Evolutionary conservation across 2,888 invertebrate genomes (phyloP).

Genomic region (Ferrisia virgata): DNA sequence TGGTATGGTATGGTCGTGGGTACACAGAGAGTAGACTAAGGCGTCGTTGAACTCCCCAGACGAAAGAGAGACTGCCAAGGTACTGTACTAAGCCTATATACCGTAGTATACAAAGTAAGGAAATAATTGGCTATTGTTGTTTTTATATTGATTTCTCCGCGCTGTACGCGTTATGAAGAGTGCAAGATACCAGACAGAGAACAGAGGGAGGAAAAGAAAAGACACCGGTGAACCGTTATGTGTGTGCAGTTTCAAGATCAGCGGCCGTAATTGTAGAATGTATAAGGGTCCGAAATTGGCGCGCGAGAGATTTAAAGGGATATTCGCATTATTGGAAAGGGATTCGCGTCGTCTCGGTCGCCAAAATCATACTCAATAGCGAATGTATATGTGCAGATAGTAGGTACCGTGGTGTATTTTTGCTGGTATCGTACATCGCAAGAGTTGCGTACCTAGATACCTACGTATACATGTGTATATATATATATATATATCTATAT

Average conservation of each 20-base stretch:
- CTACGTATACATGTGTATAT: too few relatives aligned
- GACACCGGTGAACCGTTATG: neutral
- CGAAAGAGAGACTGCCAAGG: neutral
- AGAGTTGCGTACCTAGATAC: neutral
- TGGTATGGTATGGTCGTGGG: too few relatives aligned
- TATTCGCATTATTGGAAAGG: neutral
- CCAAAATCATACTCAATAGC: neutral
- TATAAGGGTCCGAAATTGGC: neutral
- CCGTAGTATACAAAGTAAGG: neutral
- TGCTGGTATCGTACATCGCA: neutral
- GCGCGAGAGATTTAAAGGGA: neutral
- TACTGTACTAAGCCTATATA: neutral
- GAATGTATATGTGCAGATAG: too few relatives aligned
- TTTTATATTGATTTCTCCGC: constrained; percentile 32
- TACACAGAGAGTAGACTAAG: neutral
- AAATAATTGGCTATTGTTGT: constrained; percentile 42
- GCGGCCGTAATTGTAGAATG: neutral
- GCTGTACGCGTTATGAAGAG: neutral
- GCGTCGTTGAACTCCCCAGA: neutral
- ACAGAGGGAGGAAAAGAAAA: neutral
- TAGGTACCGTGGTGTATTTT: neutral
- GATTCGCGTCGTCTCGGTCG: neutral
- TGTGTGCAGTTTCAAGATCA: neutral
- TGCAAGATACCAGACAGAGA: neutral
- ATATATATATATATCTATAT: too few relatives aligned